phyloP scores from a whole-genome alignment of 2,113 vertebrate species.

The Anolis sagrei region DNA sequence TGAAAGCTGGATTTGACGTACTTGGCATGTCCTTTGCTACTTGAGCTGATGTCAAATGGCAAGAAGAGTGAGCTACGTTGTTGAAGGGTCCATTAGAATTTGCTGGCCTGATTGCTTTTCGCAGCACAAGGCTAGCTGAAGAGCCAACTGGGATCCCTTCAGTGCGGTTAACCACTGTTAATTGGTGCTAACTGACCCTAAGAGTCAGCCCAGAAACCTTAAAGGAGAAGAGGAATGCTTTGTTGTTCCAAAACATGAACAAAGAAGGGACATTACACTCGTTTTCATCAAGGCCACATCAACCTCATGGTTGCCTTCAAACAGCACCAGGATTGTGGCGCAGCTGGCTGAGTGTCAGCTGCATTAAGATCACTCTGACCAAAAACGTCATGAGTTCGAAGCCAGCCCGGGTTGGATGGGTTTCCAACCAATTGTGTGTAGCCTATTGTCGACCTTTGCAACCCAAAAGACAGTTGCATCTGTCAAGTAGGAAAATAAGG shows the following conservation, averaged over 20 bases:
- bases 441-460: too few species aligned
- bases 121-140: not conserved
- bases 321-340: too few species aligned
- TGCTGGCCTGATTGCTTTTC: not conserved
- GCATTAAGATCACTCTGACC: too few species aligned
- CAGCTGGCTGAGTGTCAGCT: too few species aligned
- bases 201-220: not conserved
- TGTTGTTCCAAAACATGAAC: not conserved
- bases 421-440: too few species aligned
- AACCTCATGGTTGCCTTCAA: too few species aligned
- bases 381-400: too few species aligned
- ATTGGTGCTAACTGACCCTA: slow-evolving; percentile 2
- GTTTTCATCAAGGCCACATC: too few species aligned
- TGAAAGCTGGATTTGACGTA: too few species aligned
- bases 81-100: not conserved
- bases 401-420: too few species aligned
- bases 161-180: not conserved
- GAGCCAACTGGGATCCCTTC: not conserved
- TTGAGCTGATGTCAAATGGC: not conserved
- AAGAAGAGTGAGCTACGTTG: not conserved
- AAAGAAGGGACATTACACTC: not conserved
- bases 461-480: too few species aligned
- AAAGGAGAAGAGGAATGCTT: not conserved
- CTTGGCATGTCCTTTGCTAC: not conserved
- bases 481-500: too few species aligned